Base-by-base conservation (phyloP, 2,888 invertebrate genomes). In the Atethmia centrago region DNA sequence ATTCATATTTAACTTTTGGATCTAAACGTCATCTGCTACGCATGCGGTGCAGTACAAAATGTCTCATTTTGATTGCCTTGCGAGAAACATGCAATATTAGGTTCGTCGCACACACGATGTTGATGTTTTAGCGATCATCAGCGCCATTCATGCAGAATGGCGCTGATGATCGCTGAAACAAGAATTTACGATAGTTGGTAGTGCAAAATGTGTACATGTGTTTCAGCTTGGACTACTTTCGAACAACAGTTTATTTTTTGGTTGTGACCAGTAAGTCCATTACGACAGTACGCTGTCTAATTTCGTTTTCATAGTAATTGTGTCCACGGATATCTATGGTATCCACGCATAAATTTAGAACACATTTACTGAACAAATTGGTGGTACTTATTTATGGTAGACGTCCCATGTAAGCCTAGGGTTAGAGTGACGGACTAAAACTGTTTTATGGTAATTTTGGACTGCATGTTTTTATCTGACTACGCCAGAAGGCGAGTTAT, bases 291-390 rank as follows among this genome's bases (percentile, higher is more conserved):
- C 51, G 55, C 65, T 72, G 85, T 82, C 79, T 82, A 82, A 82
- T 85, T 82, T 82, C 79, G 69, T 82, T 85, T 83, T 85, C 85
- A 79, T 68, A 81, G 85, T 82, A 82, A 84, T 81, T 84, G 62
- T 82, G 78, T 63, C 66, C 69, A n/a, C n/a, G n/a, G n/a, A n/a
- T n/a, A n/a, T n/a, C n/a, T n/a, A n/a, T n/a, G n/a, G n/a, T n/a
- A n/a, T n/a, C n/a, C n/a, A 78, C 72, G 78, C 85, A 85, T 85
- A 82, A 82, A 82, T 85, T 82, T 73, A 67, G 83, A 68, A 69
- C 49, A 40, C 28, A 36, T 81, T 84, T 74, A 62, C 65, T 59
- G 78, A 67, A 83, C 85, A 82, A 82, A 85, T 82, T 85, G 79
- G 68, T 36, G 28, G 61, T 69, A 80, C 53, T 81, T 84, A 84